Evolutionary conservation across 2,888 invertebrate species (phyloP), one percentile per base, ranked within the genome.

Genomic region (Agriotes lineatus): DNA sequence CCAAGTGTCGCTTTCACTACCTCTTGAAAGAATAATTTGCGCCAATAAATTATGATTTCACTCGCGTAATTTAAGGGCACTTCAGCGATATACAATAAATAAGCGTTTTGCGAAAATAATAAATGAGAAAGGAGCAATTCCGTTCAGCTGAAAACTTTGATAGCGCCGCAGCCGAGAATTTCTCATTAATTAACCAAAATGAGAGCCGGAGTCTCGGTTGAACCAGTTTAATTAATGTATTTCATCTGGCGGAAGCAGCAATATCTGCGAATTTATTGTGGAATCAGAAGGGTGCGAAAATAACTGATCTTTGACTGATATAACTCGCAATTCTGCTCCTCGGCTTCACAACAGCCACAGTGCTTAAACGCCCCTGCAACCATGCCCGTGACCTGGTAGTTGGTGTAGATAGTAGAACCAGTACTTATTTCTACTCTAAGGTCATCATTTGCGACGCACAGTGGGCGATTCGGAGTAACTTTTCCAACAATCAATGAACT

Each of bases 141-240:
- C 35, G 44, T 67, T 60, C 54, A 45, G 44, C 22, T 61, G 67
- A 61, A 67, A 60, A 67, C 60, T 67, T 60, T 54, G 60, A 67
- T 67, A 60, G 67, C 56, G 54, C 45, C 44, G 42, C 54, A 44
- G 56, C 52, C 52, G 44, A 67, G 67, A 54, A 67, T 67, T 67
- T 67, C 67, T 60, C 67, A 67, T 67, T 67, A 67, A 67, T 67
- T 67, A 67, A 67, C 67, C 67, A 67, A 61, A 60, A 54, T 67
- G 67, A 56, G 67, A 67, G 54, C 37, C 30, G 22, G 56, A 61
- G 37, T 56, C 42, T 54, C 35, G 67, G 60, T 56, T 67, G 54
- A 56, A 48, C 67, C 67, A 37, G 60, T 67, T 67, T 67, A 67
- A 67, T 67, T 67, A 67, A 67, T 67, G 60, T 67, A 67, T 67